These are phyloP conservation scores for Pelecanus crispus DNA, from an alignment of 2,113 vertebrate genomes.

Conservation along the genomic window DNA sequence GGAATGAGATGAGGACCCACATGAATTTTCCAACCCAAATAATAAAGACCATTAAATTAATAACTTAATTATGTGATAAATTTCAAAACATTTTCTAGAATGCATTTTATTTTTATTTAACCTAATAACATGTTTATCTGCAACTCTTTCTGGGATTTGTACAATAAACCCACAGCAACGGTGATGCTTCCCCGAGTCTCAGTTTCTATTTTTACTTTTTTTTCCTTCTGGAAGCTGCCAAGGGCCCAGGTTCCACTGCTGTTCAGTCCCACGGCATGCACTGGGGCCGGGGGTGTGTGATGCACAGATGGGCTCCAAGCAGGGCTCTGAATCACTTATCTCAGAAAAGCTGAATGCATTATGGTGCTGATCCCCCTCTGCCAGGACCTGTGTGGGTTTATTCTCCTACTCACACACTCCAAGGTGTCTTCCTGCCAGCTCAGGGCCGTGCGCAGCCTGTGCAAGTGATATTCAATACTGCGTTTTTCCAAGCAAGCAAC, in stretches of 20 bases:
- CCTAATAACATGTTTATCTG: not conserved
- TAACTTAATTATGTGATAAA: conserved; percentile 18
- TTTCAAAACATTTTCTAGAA: not conserved
- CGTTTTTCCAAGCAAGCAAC: not conserved
- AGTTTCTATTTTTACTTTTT: not conserved
- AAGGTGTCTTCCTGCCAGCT: not conserved
- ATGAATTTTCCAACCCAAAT: not conserved
- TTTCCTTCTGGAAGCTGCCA: not conserved
- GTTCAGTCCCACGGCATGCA: fast-evolving
- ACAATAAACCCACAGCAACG: not conserved
- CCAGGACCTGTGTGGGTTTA: not conserved
- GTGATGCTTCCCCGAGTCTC: not conserved
- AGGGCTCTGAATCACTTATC: not conserved
- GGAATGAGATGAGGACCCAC: not conserved
- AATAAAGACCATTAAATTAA: conserved; percentile 36
- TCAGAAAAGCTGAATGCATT: not conserved
- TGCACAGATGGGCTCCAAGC: not conserved
- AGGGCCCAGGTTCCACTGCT: not conserved
- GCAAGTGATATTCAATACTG: not conserved
- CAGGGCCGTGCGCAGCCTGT: not conserved
- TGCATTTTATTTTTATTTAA: conserved; percentile 16
- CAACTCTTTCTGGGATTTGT: not conserved
- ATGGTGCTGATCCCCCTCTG: fast-evolving
- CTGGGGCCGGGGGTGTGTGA: not conserved
- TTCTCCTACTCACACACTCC: not conserved